Evolutionary conservation across 2,113 vertebrate species (phyloP).

Genomic region (Urocynchramus pylzowi): DNA sequence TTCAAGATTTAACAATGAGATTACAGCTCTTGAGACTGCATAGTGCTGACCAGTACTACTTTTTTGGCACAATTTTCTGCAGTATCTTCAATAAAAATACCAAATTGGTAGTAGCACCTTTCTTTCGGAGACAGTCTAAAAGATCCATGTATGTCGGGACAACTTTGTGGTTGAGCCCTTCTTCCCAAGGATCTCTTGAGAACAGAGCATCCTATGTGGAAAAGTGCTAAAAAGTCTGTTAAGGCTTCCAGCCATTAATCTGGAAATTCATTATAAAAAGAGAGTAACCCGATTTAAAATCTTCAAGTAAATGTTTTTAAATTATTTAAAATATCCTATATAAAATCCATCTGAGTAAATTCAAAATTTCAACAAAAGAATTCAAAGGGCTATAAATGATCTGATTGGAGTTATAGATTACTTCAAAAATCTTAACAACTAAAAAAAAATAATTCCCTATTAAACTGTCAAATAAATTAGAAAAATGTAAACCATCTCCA

Average conservation of each 20-base stretch:
- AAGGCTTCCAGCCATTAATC: neutral
- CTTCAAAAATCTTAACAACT: neutral
- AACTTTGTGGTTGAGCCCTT: neutral
- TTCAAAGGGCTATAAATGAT: neutral
- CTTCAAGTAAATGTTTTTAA: neutral
- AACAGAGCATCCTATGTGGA: neutral
- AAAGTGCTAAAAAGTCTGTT: neutral
- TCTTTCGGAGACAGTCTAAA: neutral
- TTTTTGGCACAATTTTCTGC: neutral
- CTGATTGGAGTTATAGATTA: neutral
- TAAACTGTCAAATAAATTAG: neutral
- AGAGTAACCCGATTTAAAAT: constrained; percentile 11
- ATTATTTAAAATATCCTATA: constrained; percentile 17
- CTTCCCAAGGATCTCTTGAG: neutral
- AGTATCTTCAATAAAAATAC: neutral
- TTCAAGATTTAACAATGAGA: constrained; percentile 33
- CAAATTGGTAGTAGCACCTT: neutral
- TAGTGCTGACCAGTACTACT: neutral
- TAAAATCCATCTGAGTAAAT: neutral
- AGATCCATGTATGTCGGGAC: neutral
- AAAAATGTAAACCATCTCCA: neutral
- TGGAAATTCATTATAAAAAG: neutral
- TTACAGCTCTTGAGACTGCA: constrained; percentile 6
- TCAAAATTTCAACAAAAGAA: constrained; percentile 37
- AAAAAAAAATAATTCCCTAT: neutral